Evolutionary conservation across 2,888 invertebrate genomes (phyloP).

Genomic region (Drosophila bunnanda): DNA sequence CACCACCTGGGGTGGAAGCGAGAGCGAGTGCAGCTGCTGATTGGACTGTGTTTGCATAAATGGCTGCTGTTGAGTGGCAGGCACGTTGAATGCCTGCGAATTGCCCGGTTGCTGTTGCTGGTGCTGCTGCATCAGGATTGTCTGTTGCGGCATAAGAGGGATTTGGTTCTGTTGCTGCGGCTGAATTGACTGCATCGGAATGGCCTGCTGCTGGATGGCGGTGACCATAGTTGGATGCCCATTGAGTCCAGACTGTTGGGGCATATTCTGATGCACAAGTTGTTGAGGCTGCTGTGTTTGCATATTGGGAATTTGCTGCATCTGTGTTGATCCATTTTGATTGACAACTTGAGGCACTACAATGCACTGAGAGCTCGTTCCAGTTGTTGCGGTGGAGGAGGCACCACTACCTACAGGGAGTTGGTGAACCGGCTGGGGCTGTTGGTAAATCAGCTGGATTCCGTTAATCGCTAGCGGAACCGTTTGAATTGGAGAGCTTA

Average conservation of each 20-base stretch:
- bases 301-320: conserved; percentile 33
- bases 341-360: conserved; percentile 52
- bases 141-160: conserved; percentile 40
- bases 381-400: conserved; percentile 24
- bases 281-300: conserved; percentile 46
- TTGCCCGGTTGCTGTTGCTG: conserved; percentile 53
- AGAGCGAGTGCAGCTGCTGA: conserved; percentile 64
- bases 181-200: conserved; percentile 45
- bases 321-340: conserved; percentile 53
- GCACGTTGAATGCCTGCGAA: conserved; percentile 57
- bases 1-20: conserved; percentile 60
- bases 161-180: conserved; percentile 52
- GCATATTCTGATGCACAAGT: conserved; percentile 53
- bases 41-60: conserved; percentile 66
- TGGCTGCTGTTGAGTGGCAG: conserved; percentile 59
- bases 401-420: conserved; percentile 16
- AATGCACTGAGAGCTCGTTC: conserved; percentile 16
- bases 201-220: conserved; percentile 50
- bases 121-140: conserved; percentile 44
- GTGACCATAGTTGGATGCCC: conserved; percentile 54
- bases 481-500: conserved; percentile 67
- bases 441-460: conserved; percentile 71
- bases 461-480: conserved; percentile 69
- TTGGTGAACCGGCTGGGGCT: conserved; percentile 45
- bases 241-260: conserved; percentile 48